Conservation (phyloP, 2,113 vertebrate species). For the Pyxicephalus adspersus region DNA sequence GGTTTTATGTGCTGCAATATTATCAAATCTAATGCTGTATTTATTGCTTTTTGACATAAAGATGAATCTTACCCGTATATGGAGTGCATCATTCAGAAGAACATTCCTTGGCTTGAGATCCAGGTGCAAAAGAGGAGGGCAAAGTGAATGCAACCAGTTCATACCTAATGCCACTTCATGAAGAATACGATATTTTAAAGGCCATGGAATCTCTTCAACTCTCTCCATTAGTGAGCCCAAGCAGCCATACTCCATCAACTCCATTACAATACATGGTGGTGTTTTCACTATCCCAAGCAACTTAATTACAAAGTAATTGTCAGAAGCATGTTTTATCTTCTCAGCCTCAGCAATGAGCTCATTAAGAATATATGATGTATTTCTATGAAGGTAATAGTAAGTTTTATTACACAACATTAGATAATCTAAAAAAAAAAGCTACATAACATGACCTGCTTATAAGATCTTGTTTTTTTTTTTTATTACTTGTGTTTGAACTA, state of each 20-base stretch:
- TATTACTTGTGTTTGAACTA: too few relatives aligned
- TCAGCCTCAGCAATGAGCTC: constrained; percentile 57
- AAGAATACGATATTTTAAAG: constrained; percentile 70
- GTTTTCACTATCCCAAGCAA: constrained; percentile 52
- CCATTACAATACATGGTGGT: constrained; percentile 71
- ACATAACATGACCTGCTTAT: too few relatives aligned
- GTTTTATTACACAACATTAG: too few relatives aligned
- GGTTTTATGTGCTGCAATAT: too few relatives aligned
- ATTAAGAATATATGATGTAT: constrained; percentile 18
- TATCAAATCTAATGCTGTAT: neutral
- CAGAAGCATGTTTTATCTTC: constrained; percentile 58
- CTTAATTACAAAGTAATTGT: constrained; percentile 36
- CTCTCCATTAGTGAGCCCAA: constrained; percentile 58
- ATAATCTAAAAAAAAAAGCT: too few relatives aligned
- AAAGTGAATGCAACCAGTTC: constrained; percentile 77
- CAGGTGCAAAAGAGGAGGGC: constrained; percentile 59
- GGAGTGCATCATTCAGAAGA: constrained; percentile 61
- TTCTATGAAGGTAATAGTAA: neutral
- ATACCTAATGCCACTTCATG: constrained; percentile 78
- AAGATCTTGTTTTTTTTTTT: too few relatives aligned
- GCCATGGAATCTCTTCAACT: constrained; percentile 65
- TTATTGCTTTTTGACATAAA: neutral
- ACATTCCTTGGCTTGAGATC: constrained; percentile 67
- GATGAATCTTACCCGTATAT: constrained; percentile 60
- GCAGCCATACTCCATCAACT: constrained; percentile 79